A percentile compares a stretch with the other conserved stretches of the same genome.
These are phyloP conservation scores for Adoxophyes honmai DNA, from an alignment of 1,140 invertebrate genomes.

Conservation along the genomic window DNA sequence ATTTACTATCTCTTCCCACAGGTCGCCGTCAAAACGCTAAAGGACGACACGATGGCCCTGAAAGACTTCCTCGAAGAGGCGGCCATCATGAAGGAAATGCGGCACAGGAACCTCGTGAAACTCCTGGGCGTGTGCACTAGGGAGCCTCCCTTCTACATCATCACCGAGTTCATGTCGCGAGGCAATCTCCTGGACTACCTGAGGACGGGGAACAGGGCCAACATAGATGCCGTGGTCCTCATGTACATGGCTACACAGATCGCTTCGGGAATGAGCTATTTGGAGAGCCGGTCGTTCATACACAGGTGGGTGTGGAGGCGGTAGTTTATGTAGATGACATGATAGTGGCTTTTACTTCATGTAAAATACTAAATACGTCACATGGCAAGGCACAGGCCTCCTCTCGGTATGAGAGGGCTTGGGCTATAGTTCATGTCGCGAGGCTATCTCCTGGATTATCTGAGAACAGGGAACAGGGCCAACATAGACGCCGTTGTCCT, in stretches of 20 bases:
- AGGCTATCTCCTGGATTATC: constrained; percentile 97
- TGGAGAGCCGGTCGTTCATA: constrained; percentile 97
- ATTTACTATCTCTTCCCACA: constrained; percentile 21
- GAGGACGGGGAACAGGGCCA: constrained; percentile 91
- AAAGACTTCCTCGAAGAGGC: constrained; percentile 99
- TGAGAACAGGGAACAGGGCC: constrained; percentile 92
- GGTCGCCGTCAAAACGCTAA: constrained; percentile 98
- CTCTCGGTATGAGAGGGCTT: too few species aligned
- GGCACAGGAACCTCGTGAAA: constrained; percentile 99
- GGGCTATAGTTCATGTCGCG: constrained; percentile 99
- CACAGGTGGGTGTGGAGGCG: constrained; percentile 83
- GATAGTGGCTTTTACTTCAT: too few species aligned
- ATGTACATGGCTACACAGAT: constrained; percentile 99
- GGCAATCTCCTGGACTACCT: constrained; percentile 98
- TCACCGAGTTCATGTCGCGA: constrained; percentile 99
- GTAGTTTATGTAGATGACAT: too few species aligned
- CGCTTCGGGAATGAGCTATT: constrained; percentile 98
- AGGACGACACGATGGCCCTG: constrained; percentile 99
- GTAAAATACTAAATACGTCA: too few species aligned
- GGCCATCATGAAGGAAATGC: constrained; percentile 99
- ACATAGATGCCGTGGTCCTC: constrained; percentile 95
- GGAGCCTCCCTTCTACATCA: constrained; percentile 99
- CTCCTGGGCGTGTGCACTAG: constrained; percentile 97
- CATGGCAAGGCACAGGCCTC: too few species aligned
- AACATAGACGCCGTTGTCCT: constrained; percentile 96